Conservation (phyloP, 2,797 vertebrate species). For the Chiroxiphia lanceolata region DNA sequence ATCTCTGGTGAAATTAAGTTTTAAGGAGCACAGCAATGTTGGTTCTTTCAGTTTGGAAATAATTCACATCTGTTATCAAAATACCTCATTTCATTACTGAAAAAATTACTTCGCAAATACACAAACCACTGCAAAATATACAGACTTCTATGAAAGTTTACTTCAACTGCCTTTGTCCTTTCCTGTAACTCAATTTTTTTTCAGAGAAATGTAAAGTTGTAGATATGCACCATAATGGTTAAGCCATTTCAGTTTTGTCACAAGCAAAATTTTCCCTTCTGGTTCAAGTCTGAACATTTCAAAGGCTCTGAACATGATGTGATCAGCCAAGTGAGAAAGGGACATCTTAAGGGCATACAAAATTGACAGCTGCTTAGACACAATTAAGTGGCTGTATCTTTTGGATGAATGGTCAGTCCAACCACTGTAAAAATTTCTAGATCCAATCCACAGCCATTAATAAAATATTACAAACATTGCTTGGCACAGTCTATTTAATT, state of each 20-base stretch:
- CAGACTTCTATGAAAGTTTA: neutral
- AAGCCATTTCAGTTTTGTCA: neutral
- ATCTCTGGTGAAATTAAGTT: neutral
- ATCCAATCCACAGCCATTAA: neutral
- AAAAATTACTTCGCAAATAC: neutral
- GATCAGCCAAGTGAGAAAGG: conserved; percentile 27
- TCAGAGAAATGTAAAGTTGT: neutral
- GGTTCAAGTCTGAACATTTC: neutral
- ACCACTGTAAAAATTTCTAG: conserved; percentile 21
- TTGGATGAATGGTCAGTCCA: conserved; percentile 48
- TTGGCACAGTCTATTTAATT: neutral
- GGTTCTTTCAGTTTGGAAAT: neutral
- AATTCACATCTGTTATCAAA: neutral
- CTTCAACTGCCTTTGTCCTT: neutral
- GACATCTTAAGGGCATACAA: conserved; percentile 31
- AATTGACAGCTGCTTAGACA: conserved; percentile 55
- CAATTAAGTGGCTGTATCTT: conserved; percentile 31
- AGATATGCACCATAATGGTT: neutral
- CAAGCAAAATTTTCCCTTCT: conserved; percentile 1
- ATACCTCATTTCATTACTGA: neutral
- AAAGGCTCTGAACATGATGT: neutral
- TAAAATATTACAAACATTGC: neutral
- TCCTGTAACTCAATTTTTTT: neutral
- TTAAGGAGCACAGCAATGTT: neutral
- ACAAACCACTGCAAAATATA: neutral